Evolutionary conservation across 2,888 invertebrate species (phyloP), one percentile per base, ranked within the genome.

Genomic region (Oligia strigilis): DNA sequence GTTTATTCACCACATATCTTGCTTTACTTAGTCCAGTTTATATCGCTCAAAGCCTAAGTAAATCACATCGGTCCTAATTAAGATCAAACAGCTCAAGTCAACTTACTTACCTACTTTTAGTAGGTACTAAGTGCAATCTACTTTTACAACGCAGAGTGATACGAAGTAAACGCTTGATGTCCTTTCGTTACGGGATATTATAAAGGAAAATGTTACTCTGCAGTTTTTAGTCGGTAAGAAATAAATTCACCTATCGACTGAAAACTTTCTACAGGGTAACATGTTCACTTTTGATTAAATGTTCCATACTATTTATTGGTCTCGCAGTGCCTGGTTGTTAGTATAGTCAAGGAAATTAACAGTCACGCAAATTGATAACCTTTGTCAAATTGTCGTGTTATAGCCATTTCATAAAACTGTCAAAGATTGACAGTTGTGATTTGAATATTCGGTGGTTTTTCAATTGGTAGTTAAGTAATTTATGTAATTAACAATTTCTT

Each of bases 51-150:
- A 60, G 23, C 17, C 58, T 60, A 64, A 72, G 80, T 79, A 80
- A 69, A 80, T 58, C 67, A 73, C 62, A 49, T 69, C n/a, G 13
- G 46, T 17, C 13, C n/a, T 69, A 69, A 72, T 80, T 73, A 80
- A 64, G 62, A 80, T 80, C 60, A 62, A 80, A 64, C 55, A 29
- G 29, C 49, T 19, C 40, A 46, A 79, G 80, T 72, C 17, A 52
- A 80, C 60, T 60, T 72, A 43, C 13, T 52, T 72, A 43, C 11
- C 71, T 66, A 19, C 6, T 49, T 23, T 65, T 43, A 79, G 36
- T 29, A 29, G 29, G 29, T 70, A 19, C 36, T 49, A 36, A n/a
- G 29, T 72, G 60, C 60, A 67, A 55, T 79, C 49, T 80, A 62
- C 60, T 72, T 60, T 49, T 79, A 60, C 19, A 65, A 49, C 66